These are phyloP conservation scores for Bicyclus anynana DNA, from an alignment of 1,140 invertebrate genomes.

Conservation along the genomic window DNA sequence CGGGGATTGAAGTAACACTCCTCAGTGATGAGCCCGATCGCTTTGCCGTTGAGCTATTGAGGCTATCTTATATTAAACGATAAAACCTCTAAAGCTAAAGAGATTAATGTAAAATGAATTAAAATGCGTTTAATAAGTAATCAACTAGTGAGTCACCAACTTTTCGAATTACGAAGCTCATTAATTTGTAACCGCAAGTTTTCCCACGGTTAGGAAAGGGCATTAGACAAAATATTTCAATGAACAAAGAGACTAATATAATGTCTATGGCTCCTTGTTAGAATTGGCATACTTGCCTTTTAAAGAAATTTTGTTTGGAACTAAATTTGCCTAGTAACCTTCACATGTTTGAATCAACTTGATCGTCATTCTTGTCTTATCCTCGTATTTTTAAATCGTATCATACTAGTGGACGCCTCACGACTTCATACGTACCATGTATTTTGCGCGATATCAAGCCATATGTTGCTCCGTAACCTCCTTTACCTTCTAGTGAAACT, in stretches of 20 bases:
- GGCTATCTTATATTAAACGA: too few species aligned
- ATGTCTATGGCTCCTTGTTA: background rate
- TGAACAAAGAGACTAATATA: conserved; percentile 3
- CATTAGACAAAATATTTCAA: conserved; percentile 16
- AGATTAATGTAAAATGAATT: background rate
- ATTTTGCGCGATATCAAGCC: too few species aligned
- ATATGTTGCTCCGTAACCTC: too few species aligned
- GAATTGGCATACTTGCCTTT: background rate
- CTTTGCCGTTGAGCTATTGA: too few species aligned
- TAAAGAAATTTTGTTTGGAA: background rate
- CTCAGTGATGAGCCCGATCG: too few species aligned
- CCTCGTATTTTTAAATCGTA: too few species aligned
- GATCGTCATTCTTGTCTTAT: too few species aligned
- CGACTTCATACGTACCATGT: too few species aligned
- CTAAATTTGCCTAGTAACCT: background rate
- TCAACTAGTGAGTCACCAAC: conserved; percentile 9
- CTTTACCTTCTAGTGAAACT: too few species aligned
- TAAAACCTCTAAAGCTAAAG: background rate
- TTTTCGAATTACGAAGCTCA: conserved; percentile 45
- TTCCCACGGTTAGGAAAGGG: conserved; percentile 50
- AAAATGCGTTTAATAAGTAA: conserved; percentile 7
- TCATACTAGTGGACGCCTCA: too few species aligned
- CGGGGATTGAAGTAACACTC: too few species aligned
- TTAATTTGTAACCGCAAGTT: conserved; percentile 41
- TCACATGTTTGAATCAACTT: too few species aligned